A percentile compares a stretch with the other conserved stretches of the same genome.
These are phyloP conservation scores for Phaethon lepturus DNA, from an alignment of 2,113 vertebrate species.

Conservation along the genomic window DNA sequence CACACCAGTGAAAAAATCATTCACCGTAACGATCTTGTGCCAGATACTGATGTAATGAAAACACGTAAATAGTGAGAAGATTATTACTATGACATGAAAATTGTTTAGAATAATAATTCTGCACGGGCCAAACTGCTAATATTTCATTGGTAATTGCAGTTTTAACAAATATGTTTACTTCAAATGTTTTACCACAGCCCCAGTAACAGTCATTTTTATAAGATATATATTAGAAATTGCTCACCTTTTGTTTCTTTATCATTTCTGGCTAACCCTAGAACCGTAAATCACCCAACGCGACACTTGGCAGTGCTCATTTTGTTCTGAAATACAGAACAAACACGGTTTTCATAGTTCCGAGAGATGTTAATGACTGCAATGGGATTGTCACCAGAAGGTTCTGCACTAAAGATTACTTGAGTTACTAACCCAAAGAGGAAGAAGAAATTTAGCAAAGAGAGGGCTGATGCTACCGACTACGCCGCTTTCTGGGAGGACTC, in stretches of 20 bases:
- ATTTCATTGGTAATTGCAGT: background rate
- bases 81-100: background rate
- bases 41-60: background rate
- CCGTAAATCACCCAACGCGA: accelerated
- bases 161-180: background rate
- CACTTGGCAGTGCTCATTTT: background rate
- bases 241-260: background rate
- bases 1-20: background rate
- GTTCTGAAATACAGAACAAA: background rate
- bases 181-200: background rate
- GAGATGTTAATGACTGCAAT: background rate
- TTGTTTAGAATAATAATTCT: background rate
- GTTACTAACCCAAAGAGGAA: background rate
- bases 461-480: accelerated
- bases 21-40: background rate
- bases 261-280: background rate
- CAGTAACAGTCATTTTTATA: background rate
- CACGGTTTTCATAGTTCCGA: accelerated
- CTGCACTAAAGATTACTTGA: background rate
- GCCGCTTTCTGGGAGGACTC: accelerated
- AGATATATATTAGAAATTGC: background rate
- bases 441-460: background rate
- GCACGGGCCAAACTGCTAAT: background rate
- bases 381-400: background rate
- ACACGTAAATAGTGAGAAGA: background rate